Conservation (phyloP, 2,888 invertebrate genomes). For the Habroteleia sp. region DNA sequence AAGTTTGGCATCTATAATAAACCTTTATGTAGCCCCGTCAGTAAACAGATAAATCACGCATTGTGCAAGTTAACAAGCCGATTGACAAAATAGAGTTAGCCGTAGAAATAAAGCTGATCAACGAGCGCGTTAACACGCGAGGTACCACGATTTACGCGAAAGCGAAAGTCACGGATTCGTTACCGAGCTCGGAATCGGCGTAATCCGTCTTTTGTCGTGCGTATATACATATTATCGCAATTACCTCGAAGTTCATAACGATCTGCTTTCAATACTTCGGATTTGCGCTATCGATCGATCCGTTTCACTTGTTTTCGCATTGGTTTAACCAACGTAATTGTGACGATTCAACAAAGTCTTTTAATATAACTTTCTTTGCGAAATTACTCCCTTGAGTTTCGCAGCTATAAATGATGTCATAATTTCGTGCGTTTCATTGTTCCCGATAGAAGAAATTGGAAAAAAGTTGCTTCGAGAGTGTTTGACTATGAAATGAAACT, state of each 20-base stretch:
- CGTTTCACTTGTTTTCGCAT: conserved; percentile 35
- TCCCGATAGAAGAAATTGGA: no score
- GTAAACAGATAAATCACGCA: conserved; percentile 30
- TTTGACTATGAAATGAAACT: conserved; percentile 2
- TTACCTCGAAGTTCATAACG: conserved; percentile 37
- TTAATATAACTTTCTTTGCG: conserved; percentile 4
- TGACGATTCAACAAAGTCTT: conserved; percentile 22
- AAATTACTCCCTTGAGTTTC: background rate
- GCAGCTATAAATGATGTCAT: background rate
- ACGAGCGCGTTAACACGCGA: conserved; percentile 46
- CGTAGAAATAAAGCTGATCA: conserved; percentile 44
- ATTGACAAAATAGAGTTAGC: conserved; percentile 47
- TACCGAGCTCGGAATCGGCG: conserved; percentile 36
- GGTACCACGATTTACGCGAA: conserved; percentile 50
- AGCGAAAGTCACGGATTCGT: conserved; percentile 55
- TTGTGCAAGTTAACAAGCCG: conserved; percentile 44
- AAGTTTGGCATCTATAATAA: conserved; percentile 24
- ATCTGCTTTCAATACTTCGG: conserved; percentile 42
- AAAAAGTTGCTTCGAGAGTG: no score
- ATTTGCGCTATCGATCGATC: conserved; percentile 28
- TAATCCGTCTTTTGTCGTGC: conserved; percentile 55
- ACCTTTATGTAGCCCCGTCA: conserved; percentile 19
- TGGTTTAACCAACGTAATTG: conserved; percentile 19
- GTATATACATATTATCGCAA: conserved; percentile 44
- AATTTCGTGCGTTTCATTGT: no score